Conservation (phyloP, 1,140 invertebrate genomes). For the Micrasema minimum region DNA sequence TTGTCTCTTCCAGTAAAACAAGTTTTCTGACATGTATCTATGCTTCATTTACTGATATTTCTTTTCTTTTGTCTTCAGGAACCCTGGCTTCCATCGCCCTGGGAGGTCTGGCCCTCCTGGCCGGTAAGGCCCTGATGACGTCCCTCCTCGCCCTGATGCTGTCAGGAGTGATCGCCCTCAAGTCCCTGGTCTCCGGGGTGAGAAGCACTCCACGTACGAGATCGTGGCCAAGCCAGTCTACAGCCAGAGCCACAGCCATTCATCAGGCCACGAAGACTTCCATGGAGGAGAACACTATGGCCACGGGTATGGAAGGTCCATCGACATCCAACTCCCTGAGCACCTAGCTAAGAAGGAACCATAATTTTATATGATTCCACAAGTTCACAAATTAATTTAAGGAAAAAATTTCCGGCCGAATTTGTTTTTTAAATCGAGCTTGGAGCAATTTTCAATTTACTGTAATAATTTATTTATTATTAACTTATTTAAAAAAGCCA, state of each 20-base stretch:
- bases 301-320: constrained; percentile 55
- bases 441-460: too few species aligned
- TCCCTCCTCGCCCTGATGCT: constrained; percentile 81
- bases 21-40: too few species aligned
- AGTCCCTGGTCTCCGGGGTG: constrained; percentile 72
- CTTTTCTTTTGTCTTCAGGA: constrained; percentile 60
- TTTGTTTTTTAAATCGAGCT: not conserved
- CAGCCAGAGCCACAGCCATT: constrained; percentile 76
- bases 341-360: constrained; percentile 44
- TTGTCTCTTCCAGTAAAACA: too few species aligned
- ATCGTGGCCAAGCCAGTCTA: constrained; percentile 84
- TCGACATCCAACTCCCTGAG: constrained; percentile 55
- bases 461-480: too few species aligned
- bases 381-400: too few species aligned
- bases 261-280: constrained; percentile 61
- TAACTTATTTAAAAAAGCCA: too few species aligned
- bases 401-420: too few species aligned
- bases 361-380: too few species aligned
- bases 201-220: constrained; percentile 78
- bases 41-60: too few species aligned
- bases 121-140: constrained; percentile 85
- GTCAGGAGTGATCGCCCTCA: constrained; percentile 79
- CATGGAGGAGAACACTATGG: constrained; percentile 59
- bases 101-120: constrained; percentile 78
- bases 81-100: constrained; percentile 78